Base-by-base conservation (phyloP, 2,797 vertebrate species). In the Scleropages formosus region DNA sequence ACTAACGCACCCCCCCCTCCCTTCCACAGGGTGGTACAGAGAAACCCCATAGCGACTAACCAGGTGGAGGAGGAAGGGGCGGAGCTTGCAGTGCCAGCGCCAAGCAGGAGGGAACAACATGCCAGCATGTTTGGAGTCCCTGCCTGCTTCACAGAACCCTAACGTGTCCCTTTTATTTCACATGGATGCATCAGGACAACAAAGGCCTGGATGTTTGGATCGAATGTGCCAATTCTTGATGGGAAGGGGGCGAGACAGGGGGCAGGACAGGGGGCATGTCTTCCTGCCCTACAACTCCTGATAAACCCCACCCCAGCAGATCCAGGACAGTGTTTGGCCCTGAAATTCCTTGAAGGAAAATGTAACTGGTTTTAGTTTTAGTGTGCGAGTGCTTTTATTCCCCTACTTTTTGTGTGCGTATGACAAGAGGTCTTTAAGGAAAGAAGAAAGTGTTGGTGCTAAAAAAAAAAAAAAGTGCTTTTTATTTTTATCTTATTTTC, bases 41-140 rank as follows among this genome's bases (percentile, higher is more conserved):
- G 82, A 98, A 98, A 85, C 91, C 92, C 51, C 98, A 98, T 84
- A 95, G 88, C 59, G 98, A 98, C 82, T 98, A 91, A 92, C 75
- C 10, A 58, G 51, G 53, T 80, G 78, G 80, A 81, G 58, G 74
- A 77, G 76, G 80, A 84, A 78, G 44, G 15, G 58, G 12, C 56
- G 60, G 66, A 16, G n/a, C 72, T 27, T 39, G 26, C 69, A 68
- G 74, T 79, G 76, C 78, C 80, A 80, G 75, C 68, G 58, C 49
- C 27, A 47, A 72, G 64, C 75, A 81, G 72, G 15, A 24, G 72
- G 47, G 15, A 22, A 74, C 65, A 63, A 4, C 73, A 83, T 83
- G 71, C 71, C 75, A 9, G 58, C 82, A 84, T 75, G 53, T 31
- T 46, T 13, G 12, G 47, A 51, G n/a, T 70, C 73, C 75, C 67